Evolutionary conservation across 2,113 vertebrate genomes (phyloP).

Genomic region (Catharus bicknelli): DNA sequence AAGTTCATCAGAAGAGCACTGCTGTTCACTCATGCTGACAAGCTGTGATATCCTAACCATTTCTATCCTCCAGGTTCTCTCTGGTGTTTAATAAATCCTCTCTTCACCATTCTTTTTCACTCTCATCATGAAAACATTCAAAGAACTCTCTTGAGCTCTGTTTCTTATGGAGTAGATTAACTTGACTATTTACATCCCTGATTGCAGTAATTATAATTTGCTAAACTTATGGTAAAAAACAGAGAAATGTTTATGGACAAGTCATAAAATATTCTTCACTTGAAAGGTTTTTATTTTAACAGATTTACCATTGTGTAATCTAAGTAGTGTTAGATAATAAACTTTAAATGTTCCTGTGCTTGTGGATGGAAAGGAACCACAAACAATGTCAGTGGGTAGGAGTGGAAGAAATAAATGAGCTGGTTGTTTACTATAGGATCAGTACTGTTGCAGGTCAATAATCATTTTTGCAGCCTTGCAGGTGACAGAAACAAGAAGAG

Average conservation of each 20-base stretch:
- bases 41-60: not conserved
- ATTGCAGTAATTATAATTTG: not conserved
- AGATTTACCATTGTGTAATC: not conserved
- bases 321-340: not conserved
- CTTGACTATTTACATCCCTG: not conserved
- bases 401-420: not conserved
- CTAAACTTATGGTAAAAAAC: not conserved
- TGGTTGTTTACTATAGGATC: not conserved
- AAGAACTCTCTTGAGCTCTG: not conserved
- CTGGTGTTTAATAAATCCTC: not conserved
- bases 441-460: not conserved
- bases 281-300: not conserved
- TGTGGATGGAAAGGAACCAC: not conserved
- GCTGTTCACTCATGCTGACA: not conserved
- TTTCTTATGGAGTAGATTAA: not conserved
- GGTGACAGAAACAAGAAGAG: not conserved
- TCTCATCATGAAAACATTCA: not conserved
- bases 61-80: not conserved
- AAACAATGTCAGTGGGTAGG: not conserved
- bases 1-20: not conserved
- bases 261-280: not conserved
- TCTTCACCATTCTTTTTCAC: not conserved
- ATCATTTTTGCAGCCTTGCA: not conserved
- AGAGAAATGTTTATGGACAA: not conserved
- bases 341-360: not conserved